A percentile compares a stretch with the other conserved stretches of the same genome.
These are phyloP conservation scores for Cetonia aurata DNA, from an alignment of 2,888 invertebrate genomes.

Conservation along the genomic window DNA sequence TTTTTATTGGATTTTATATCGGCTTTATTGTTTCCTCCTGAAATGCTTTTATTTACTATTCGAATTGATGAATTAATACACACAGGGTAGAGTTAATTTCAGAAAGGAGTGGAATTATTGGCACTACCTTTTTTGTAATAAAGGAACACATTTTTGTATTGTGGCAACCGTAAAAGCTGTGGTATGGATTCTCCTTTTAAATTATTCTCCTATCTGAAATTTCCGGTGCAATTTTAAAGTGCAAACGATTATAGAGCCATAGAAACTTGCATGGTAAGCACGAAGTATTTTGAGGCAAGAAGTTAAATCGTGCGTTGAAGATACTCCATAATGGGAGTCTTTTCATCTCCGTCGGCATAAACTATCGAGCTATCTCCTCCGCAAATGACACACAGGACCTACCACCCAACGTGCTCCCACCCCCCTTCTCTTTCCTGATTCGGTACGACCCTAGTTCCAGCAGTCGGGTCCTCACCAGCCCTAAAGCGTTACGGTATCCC, in stretches of 20 bases:
- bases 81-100: no score
- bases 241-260: constrained; percentile 5
- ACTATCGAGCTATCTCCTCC: constrained; percentile 59
- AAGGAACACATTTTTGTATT: no score
- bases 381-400: constrained; percentile 53
- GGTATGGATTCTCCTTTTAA: no score
- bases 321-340: constrained; percentile 57
- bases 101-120: no score
- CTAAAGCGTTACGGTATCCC: constrained; percentile 14
- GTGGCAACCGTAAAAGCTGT: no score
- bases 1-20: no score
- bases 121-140: no score
- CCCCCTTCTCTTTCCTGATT: constrained; percentile 27
- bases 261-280: constrained; percentile 37
- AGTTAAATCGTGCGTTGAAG: constrained; percentile 60
- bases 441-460: not conserved
- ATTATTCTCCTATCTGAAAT: not conserved
- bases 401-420: constrained; percentile 28
- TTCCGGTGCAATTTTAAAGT: not conserved
- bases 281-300: constrained; percentile 47
- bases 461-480: not conserved
- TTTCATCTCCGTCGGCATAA: constrained; percentile 57
- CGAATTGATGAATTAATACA: no score
- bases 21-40: no score
- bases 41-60: no score